These are phyloP conservation scores for Eulemur mongoz DNA, from an alignment of 2,797 vertebrate species.

Conservation along the genomic window DNA sequence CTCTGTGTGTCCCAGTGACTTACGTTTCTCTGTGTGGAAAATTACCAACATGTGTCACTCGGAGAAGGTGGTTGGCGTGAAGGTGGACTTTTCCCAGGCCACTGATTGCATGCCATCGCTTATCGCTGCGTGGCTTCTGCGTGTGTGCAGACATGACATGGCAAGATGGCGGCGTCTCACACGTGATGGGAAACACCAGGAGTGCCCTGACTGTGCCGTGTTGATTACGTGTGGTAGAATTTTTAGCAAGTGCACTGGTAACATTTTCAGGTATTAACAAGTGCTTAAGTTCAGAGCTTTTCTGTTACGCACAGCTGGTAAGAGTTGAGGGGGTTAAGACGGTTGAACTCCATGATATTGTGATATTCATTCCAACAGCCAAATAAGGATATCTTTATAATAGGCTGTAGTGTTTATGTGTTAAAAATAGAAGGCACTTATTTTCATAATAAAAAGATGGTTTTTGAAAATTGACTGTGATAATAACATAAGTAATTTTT, in stretches of 20 bases:
- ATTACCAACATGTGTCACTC: rapidly evolving
- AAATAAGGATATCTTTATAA: neutral
- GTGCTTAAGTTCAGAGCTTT: neutral
- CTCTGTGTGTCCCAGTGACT: rapidly evolving
- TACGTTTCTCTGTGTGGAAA: rapidly evolving
- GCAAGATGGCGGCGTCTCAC: rapidly evolving
- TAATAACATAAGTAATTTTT: neutral
- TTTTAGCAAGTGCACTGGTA: neutral
- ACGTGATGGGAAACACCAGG: rapidly evolving
- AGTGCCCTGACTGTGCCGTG: rapidly evolving
- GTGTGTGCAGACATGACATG: rapidly evolving
- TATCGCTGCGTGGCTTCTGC: rapidly evolving
- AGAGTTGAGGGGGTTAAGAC: neutral
- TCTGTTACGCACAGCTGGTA: neutral
- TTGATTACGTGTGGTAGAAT: rapidly evolving
- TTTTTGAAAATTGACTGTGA: neutral
- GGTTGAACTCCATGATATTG: rapidly evolving
- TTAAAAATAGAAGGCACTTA: neutral
- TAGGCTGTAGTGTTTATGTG: too few relatives aligned
- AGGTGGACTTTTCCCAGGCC: rapidly evolving
- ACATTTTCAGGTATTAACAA: neutral
- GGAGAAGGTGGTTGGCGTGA: rapidly evolving
- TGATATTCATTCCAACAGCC: rapidly evolving
- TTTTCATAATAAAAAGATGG: neutral
- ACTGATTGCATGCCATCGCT: rapidly evolving